phyloP scores from a whole-genome alignment of 2,888 invertebrate genomes.

The Diarsia rubi region DNA sequence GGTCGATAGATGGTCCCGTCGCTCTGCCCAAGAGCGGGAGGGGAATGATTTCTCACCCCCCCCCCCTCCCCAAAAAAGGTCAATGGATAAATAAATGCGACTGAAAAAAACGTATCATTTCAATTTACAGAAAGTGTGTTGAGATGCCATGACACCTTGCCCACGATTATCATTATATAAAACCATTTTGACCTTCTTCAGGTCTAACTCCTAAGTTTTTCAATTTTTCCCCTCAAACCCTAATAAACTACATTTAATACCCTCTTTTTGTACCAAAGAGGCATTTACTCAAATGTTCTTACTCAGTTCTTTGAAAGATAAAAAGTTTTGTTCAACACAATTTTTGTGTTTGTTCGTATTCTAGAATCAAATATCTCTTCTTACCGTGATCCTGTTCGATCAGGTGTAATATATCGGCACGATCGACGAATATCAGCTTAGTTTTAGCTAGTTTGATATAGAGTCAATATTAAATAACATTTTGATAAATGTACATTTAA shows the following conservation, averaged over 20 bases:
- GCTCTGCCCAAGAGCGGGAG: no score
- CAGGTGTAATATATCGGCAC: no score
- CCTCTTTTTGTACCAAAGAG: background rate
- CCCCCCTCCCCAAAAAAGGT: no score
- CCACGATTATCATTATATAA: background rate
- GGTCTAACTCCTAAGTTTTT: slow-evolving; percentile 1
- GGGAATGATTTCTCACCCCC: no score
- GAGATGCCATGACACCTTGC: background rate
- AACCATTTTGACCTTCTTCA: background rate
- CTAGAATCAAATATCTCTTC: slow-evolving; percentile 13
- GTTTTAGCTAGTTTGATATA: no score
- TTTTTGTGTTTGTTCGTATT: background rate
- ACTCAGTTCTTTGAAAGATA: background rate
- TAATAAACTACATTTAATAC: slow-evolving; percentile 10
- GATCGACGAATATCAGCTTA: no score
- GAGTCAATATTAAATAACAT: no score
- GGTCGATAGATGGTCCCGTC: no score
- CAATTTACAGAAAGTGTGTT: background rate
- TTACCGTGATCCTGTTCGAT: no score
- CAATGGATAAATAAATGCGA: background rate
- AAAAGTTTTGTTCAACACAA: background rate
- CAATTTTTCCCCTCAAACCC: slow-evolving; percentile 15
- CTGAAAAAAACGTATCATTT: background rate
- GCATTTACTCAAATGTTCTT: background rate
- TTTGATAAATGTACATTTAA: slow-evolving; percentile 7